These are phyloP conservation scores for Tyria jacobaeae DNA, from an alignment of 2,888 invertebrate genomes.

Conservation along the genomic window DNA sequence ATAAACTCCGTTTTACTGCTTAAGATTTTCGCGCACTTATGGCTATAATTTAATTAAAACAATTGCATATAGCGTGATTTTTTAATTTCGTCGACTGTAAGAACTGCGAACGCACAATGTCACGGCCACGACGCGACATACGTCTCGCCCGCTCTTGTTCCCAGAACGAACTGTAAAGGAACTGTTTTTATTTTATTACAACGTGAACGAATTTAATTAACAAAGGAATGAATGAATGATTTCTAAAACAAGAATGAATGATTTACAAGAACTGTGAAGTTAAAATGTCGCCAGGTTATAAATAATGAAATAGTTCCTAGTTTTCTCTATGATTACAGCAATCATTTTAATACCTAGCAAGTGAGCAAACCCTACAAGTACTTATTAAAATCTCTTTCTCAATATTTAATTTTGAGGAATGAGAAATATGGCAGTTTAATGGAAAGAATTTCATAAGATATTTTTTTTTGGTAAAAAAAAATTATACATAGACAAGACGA, in stretches of 20 bases:
- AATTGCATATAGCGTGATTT: constrained; percentile 40
- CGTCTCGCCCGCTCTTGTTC: constrained; percentile 76
- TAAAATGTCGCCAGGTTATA: constrained; percentile 23
- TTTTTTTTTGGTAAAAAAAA: no score
- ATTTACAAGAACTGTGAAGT: neutral
- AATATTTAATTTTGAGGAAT: no score
- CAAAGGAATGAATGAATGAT: constrained; percentile 23
- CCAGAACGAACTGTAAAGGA: constrained; percentile 53
- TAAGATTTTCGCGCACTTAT: constrained; percentile 48
- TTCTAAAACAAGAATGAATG: constrained; percentile 25
- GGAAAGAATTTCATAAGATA: no score
- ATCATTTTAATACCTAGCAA: no score
- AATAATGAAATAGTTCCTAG: neutral
- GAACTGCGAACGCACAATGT: constrained; percentile 82
- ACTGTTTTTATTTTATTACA: constrained; percentile 24
- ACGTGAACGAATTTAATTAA: constrained; percentile 22
- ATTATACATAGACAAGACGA: no score
- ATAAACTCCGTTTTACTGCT: constrained; percentile 35
- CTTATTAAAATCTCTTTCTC: no score
- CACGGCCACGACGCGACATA: constrained; percentile 70
- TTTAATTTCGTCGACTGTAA: constrained; percentile 51
- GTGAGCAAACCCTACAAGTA: no score
- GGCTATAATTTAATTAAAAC: constrained; percentile 45
- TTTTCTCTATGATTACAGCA: neutral
- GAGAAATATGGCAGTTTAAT: no score